phyloP scores from a whole-genome alignment of 1,140 invertebrate genomes.

The Drosophila bocki region DNA sequence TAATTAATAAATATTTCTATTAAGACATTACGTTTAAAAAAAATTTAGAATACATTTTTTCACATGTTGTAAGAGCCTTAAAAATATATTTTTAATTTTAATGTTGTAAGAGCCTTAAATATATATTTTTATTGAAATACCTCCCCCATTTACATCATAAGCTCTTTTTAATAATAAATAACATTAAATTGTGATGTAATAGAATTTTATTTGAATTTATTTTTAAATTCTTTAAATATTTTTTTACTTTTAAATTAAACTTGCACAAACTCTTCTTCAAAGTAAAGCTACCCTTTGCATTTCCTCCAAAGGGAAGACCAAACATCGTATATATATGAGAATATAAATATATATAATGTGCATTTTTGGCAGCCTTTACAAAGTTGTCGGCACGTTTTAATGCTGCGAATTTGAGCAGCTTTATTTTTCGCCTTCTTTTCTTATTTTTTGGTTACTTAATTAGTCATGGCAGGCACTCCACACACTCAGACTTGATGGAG shows the following conservation, averaged over 20 bases:
- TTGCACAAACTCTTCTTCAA: background rate
- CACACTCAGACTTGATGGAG: background rate
- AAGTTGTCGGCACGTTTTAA: constrained; percentile 75
- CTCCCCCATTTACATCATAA: background rate
- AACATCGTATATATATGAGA: constrained; percentile 14
- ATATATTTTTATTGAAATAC: background rate
- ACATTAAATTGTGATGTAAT: background rate
- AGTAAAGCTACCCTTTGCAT: background rate
- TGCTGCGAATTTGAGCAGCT: constrained; percentile 68
- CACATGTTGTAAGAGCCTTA: no score
- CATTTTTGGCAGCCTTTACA: constrained; percentile 70
- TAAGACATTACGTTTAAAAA: no score
- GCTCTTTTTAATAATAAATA: background rate
- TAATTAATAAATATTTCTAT: no score
- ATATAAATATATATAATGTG: constrained; percentile 35
- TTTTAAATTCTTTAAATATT: background rate
- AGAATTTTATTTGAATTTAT: background rate
- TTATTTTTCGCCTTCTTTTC: constrained; percentile 34
- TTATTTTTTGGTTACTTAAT: constrained; percentile 72
- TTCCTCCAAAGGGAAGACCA: constrained; percentile 13
- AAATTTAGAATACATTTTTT: no score
- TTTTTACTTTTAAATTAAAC: no score
- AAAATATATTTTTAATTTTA: no score
- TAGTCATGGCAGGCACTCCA: constrained; percentile 65
- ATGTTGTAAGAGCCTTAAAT: no score